phyloP scores from a whole-genome alignment of 2,888 invertebrate genomes.

The Amphipoea oculea region DNA sequence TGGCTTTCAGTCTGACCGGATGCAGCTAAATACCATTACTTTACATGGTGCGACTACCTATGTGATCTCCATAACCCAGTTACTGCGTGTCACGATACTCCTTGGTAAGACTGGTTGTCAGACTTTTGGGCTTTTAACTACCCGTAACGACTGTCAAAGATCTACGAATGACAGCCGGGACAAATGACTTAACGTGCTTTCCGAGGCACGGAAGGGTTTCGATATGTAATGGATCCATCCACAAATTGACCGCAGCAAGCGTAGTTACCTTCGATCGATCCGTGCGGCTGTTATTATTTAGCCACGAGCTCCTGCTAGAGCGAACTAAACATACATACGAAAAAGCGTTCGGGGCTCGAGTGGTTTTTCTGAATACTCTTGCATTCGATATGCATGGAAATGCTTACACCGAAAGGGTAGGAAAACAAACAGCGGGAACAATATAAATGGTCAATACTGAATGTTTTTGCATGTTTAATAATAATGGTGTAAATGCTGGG shows the following conservation, averaged over 20 bases:
- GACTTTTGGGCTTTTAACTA: background rate
- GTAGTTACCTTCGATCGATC: too few species aligned
- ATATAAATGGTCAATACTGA: conserved; percentile 58
- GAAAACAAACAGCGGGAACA: conserved; percentile 55
- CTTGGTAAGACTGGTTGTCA: background rate
- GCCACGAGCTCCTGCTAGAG: conserved; percentile 3
- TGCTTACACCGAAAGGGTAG: conserved; percentile 56
- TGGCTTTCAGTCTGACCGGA: background rate
- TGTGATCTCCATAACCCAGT: background rate
- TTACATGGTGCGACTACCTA: background rate
- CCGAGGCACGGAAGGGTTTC: background rate
- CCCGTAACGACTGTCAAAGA: background rate
- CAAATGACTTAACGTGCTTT: background rate
- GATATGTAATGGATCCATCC: too few species aligned
- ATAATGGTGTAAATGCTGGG: conserved; percentile 37
- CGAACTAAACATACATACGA: conserved; percentile 29
- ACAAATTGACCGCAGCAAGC: background rate
- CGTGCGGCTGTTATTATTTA: background rate
- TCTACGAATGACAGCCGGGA: background rate
- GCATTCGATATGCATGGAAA: conserved; percentile 62
- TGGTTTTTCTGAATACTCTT: conserved; percentile 61
- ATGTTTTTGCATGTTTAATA: conserved; percentile 62
- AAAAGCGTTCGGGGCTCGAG: conserved; percentile 37
- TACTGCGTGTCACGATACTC: background rate
- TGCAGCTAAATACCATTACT: background rate